Conservation (phyloP, 2,113 vertebrate species). For the Zosterops japonicus region DNA sequence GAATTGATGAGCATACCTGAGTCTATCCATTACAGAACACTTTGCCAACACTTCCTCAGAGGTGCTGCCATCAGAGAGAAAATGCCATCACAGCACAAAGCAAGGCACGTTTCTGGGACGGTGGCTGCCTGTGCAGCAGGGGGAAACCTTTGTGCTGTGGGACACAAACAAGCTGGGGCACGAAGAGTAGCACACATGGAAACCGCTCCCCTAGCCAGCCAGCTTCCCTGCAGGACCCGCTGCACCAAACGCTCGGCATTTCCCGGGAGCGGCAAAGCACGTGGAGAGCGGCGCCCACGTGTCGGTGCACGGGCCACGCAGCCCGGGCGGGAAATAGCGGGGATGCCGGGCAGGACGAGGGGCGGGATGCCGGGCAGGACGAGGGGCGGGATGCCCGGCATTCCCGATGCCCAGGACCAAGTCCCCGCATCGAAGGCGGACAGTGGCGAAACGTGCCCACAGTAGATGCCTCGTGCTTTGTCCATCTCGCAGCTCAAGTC, state of each 20-base stretch:
- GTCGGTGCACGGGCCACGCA: accelerated
- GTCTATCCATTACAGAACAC: too few relatives aligned
- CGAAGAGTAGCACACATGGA: accelerated
- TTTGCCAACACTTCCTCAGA: neutral
- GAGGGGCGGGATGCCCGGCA: accelerated
- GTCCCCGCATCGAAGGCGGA: accelerated
- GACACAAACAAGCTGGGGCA: neutral
- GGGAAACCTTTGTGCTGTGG: neutral
- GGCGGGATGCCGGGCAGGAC: accelerated
- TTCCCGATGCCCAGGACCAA: accelerated
- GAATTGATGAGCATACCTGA: neutral
- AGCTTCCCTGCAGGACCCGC: neutral
- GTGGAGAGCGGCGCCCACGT: neutral
- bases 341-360: too few relatives aligned
- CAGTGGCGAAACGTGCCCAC: accelerated
- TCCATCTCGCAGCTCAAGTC: accelerated
- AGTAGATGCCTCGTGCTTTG: accelerated
- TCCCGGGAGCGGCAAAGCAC: accelerated
- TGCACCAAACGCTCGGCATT: accelerated
- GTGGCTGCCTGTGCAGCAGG: accelerated
- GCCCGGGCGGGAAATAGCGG: neutral
- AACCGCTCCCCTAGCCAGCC: neutral
- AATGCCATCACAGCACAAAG: accelerated
- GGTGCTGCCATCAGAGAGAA: neutral
- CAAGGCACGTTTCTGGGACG: accelerated